phyloP scores from a whole-genome alignment of 2,113 vertebrate genomes.

The Gavia stellata region DNA sequence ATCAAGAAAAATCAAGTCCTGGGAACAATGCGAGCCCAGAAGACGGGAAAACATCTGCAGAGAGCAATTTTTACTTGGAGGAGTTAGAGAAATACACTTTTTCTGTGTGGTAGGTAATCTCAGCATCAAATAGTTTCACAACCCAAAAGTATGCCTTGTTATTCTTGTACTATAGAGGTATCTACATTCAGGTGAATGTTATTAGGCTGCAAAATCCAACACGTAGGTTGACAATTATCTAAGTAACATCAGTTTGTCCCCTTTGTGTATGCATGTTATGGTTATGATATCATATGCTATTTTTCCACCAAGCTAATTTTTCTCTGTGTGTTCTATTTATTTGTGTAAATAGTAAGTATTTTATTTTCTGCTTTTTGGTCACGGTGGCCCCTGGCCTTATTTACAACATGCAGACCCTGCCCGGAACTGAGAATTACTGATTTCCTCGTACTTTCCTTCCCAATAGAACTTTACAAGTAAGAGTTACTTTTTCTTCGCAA shows the following conservation, averaged over 20 bases:
- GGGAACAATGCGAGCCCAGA: background rate
- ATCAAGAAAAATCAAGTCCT: background rate
- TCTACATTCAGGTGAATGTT: background rate
- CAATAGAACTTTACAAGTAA: background rate
- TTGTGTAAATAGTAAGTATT: background rate
- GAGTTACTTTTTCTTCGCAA: background rate
- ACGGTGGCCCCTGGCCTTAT: background rate
- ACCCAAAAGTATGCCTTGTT: background rate
- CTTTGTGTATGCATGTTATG: background rate
- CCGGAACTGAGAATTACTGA: background rate
- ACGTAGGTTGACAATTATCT: background rate
- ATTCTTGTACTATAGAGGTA: background rate
- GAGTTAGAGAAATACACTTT: constrained; percentile 69
- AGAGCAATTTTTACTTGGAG: constrained; percentile 41
- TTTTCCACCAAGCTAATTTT: background rate
- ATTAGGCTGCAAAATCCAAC: background rate
- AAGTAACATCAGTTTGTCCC: background rate
- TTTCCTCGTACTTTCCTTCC: background rate
- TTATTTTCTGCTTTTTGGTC: background rate
- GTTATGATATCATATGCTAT: background rate
- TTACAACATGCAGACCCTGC: background rate
- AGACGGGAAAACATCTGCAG: background rate
- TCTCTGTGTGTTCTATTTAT: background rate
- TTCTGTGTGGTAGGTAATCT: constrained; percentile 71
- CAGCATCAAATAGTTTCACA: background rate